Base-by-base conservation (phyloP, 2,113 vertebrate genomes). In the Andinoacara biseriatus region DNA sequence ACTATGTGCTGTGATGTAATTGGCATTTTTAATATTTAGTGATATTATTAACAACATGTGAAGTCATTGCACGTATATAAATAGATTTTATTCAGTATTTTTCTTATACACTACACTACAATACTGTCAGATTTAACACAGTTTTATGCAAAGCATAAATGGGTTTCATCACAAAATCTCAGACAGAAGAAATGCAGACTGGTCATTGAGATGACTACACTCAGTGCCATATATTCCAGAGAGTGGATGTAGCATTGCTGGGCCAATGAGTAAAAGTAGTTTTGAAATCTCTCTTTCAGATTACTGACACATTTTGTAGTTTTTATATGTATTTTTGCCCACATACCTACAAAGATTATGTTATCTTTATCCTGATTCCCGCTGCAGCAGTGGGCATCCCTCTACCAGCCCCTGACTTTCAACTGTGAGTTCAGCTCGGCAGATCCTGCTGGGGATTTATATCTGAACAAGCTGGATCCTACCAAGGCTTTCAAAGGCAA, bases 371-470 rank as follows among this genome's bases (percentile, higher is more conserved):
- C 15, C 18, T 82, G 15, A 10, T 82, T 77, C 59, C n/a, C 35
- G 81, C 82, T 81, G 63, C 95, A 99, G 98, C 98, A 99, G 92
- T 99, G 98, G 98, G 97, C 98, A 80, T 98, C 96, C 75, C 96
- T 99, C 93, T 99, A 98, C 90, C 98, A 97, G 79, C 98, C 98
- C 22, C 95, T 99, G 93, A 97, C 95, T 13, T 95, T 96, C 92
- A 95, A 94, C 89, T 89, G 94, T 18, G 85, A 95, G 40, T 87
- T 94, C n/a, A 94, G 95, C 60, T 85, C 90, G 0, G 54, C 46
- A 3, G 97, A 98, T 90, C 92, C 96, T 22, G 52, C 88, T 17
- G 92, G 95, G 0, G 97, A 97, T 57, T 90, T 82, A 14, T 95
- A 96, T 76, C 89, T 97, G 79, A 99, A 99, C 94, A 98, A 97